Evolutionary conservation across 2,113 vertebrate genomes (phyloP).

Genomic region (Pangasianodon hypophthalmus): DNA sequence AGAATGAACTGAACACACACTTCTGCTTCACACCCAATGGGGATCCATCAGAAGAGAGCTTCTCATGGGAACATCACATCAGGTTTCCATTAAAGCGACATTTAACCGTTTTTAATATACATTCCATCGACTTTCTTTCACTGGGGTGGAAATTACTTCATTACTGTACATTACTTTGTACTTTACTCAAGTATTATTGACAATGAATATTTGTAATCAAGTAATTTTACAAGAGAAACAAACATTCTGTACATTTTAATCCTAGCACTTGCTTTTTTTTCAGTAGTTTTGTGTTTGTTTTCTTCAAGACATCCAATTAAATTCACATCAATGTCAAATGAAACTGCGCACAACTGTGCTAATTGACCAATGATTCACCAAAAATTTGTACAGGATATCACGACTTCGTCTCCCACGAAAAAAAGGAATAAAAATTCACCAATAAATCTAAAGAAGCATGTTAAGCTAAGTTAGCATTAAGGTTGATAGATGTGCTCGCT

Average conservation of each 20-base stretch:
- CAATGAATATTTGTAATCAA: background rate
- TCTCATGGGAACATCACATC: background rate
- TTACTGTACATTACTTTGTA: background rate
- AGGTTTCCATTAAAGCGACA: conserved; percentile 3
- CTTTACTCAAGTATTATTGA: background rate
- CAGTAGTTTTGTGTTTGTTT: background rate
- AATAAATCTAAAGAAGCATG: background rate
- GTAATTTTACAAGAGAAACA: background rate
- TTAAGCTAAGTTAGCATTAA: background rate
- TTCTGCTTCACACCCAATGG: conserved; percentile 21
- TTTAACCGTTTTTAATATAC: background rate
- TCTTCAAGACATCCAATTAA: background rate
- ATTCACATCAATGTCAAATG: no score
- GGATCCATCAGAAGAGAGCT: conserved; percentile 30
- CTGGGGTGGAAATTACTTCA: background rate
- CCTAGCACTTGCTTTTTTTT: no score
- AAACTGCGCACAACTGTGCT: no score
- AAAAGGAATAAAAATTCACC: background rate
- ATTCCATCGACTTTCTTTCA: background rate
- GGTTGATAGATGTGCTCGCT: background rate
- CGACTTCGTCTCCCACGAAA: no score
- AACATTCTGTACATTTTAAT: background rate
- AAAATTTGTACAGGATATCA: no score
- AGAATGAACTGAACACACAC: conserved; percentile 12
- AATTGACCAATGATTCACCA: no score